Conservation (phyloP, 2,797 vertebrate genomes). For the Tangara arthus region DNA sequence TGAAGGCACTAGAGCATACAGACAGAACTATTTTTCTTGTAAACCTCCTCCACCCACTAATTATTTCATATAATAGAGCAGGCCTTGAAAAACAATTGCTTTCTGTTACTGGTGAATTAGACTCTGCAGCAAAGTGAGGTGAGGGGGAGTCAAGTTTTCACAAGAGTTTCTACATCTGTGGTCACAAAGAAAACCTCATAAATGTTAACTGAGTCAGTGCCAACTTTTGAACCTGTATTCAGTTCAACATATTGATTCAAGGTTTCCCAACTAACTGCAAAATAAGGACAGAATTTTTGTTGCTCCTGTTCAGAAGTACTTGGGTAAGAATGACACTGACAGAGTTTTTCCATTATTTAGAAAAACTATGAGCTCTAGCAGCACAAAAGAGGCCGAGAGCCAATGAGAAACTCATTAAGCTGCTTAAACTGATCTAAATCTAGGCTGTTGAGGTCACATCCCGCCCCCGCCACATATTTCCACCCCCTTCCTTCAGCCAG, state of each 20-base stretch:
- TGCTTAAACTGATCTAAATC: conserved; percentile 70
- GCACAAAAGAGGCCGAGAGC: conserved; percentile 65
- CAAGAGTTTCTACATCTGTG: conserved; percentile 35
- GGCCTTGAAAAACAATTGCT: conserved; percentile 47
- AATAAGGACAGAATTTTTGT: not conserved
- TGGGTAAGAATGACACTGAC: not conserved
- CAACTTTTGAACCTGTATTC: not conserved
- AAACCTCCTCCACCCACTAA: conserved; percentile 31
- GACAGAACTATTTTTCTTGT: conserved; percentile 21
- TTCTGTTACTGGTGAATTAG: conserved; percentile 37
- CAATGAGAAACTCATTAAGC: conserved; percentile 69
- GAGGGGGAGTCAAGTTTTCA: conserved; percentile 58
- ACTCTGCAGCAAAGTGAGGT: not conserved
- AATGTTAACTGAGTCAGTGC: conserved; percentile 10
- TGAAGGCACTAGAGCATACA: not conserved
- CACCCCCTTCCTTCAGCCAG: conserved; percentile 20
- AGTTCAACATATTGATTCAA: not conserved
- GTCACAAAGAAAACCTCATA: conserved; percentile 52
- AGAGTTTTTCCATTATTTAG: conserved; percentile 52
- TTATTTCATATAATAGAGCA: conserved; percentile 15
- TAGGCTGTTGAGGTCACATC: conserved; percentile 64
- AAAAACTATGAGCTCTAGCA: conserved; percentile 11
- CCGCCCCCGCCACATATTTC: conserved; percentile 33
- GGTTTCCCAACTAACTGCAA: not conserved
- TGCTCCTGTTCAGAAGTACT: not conserved